Evolutionary conservation across 2,797 vertebrate genomes (phyloP).

Genomic region (Phoebastria nigripes): DNA sequence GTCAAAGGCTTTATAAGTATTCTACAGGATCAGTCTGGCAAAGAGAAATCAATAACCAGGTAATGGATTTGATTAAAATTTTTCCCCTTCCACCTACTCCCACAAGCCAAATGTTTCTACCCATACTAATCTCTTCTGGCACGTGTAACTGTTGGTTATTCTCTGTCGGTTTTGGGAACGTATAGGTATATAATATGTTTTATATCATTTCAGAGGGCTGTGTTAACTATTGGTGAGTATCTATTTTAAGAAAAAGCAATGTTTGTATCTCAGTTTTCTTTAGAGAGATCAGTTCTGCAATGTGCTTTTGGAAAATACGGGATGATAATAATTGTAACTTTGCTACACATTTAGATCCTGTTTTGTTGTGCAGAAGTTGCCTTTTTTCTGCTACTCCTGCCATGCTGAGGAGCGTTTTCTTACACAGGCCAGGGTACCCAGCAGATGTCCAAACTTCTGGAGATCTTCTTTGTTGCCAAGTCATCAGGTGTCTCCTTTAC

Average conservation of each 20-base stretch:
- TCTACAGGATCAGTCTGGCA: constrained; percentile 69
- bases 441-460: background rate
- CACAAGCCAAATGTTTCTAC: constrained; percentile 57
- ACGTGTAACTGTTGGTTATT: background rate
- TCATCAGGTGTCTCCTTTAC: background rate
- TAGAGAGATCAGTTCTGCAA: background rate
- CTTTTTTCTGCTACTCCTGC: background rate
- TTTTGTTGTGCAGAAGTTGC: background rate
- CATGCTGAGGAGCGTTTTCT: background rate
- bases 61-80: constrained; percentile 77
- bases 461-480: background rate
- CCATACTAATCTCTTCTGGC: constrained; percentile 48
- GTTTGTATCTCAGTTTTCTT: background rate
- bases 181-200: background rate
- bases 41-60: constrained; percentile 75
- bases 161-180: background rate
- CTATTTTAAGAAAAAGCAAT: background rate
- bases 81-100: background rate
- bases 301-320: background rate
- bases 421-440: background rate
- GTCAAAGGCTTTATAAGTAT: constrained; percentile 75
- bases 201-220: background rate
- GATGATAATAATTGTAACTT: background rate
- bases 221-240: background rate
- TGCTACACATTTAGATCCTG: background rate